Conservation (phyloP, 2,888 invertebrate genomes). For the Lochmaea crataegi region DNA sequence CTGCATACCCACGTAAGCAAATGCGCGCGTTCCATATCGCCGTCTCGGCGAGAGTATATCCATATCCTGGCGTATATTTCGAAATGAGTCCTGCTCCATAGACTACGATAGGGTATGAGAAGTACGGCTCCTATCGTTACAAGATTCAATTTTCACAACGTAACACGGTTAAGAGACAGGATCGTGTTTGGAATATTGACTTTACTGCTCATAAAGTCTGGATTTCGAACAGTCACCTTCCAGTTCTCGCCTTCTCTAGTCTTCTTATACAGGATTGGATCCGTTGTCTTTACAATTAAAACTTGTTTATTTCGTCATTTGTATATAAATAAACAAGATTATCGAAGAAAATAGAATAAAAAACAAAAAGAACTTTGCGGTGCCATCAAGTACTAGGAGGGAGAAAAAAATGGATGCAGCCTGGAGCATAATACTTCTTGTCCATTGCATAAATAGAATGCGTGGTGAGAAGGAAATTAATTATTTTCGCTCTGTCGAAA, state of each 20-base stretch:
- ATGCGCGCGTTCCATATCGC: background rate
- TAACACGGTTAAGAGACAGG: constrained; percentile 63
- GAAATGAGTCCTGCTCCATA: constrained; percentile 57
- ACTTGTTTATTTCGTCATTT: too few species aligned
- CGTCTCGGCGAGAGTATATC: background rate
- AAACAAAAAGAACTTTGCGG: too few species aligned
- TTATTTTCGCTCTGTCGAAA: too few species aligned
- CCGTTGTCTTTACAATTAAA: background rate
- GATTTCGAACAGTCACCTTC: constrained; percentile 54
- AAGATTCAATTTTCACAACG: constrained; percentile 64
- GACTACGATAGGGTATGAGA: constrained; percentile 31
- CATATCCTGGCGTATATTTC: constrained; percentile 30
- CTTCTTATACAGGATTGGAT: constrained; percentile 6
- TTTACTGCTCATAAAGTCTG: constrained; percentile 60
- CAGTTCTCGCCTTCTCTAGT: constrained; percentile 28
- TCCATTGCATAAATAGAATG: too few species aligned
- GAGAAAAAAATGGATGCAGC: too few species aligned
- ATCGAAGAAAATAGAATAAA: too few species aligned
- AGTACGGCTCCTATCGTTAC: constrained; percentile 57
- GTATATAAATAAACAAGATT: too few species aligned
- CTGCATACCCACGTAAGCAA: constrained; percentile 1
- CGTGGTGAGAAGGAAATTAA: too few species aligned
- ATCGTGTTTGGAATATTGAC: constrained; percentile 64
- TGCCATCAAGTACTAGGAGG: too few species aligned
- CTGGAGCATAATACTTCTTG: too few species aligned